Percentiles rank a stretch among this genome's conserved stretches.
phyloP scores from a whole-genome alignment of 2,113 vertebrate species.

The Elgaria multicarinata region DNA sequence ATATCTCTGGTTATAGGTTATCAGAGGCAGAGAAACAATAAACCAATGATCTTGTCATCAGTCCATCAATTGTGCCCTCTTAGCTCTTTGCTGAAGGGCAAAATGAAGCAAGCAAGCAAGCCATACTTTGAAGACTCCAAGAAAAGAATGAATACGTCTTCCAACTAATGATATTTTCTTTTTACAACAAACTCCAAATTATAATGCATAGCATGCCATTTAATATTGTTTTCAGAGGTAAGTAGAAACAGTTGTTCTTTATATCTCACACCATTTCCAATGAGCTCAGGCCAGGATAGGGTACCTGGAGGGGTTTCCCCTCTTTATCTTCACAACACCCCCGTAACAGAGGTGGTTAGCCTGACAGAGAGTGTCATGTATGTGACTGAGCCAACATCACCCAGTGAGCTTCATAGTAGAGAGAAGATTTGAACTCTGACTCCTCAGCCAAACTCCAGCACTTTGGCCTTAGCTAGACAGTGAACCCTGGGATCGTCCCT shows the following conservation, averaged over 20 bases:
- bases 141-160: neutral
- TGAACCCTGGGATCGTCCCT: too few relatives aligned
- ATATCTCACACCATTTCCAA: neutral
- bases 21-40: slow-evolving; percentile 28
- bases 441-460: neutral
- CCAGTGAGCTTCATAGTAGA: neutral
- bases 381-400: neutral
- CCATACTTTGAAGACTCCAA: neutral
- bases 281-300: neutral
- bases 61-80: neutral
- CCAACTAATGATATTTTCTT: accelerated
- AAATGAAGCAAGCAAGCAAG: slow-evolving; percentile 18
- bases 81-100: neutral
- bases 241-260: neutral
- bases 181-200: neutral
- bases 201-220: neutral
- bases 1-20: slow-evolving; percentile 49
- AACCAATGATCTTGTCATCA: neutral
- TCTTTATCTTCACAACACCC: neutral
- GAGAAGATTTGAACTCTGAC: neutral
- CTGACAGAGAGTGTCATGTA: neutral
- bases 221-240: neutral
- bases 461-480: too few relatives aligned
- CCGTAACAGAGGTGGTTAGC: neutral
- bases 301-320: neutral